phyloP scores from a whole-genome alignment of 2,113 vertebrate species.

The Cyprinodon brontotheroides region DNA sequence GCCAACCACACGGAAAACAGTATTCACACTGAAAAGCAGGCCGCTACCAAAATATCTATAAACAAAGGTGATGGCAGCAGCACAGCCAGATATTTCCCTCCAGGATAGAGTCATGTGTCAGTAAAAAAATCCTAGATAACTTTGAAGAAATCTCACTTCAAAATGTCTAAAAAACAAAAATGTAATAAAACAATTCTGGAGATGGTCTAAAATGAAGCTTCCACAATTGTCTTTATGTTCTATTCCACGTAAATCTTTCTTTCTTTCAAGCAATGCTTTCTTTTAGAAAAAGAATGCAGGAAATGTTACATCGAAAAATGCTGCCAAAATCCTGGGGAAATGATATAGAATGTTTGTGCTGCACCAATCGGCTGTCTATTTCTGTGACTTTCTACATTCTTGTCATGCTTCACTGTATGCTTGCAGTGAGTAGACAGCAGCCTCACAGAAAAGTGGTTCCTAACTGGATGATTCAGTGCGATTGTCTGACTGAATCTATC shows the following conservation, averaged over 20 bases:
- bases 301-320: background rate
- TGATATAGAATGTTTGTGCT: conserved; percentile 2
- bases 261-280: background rate
- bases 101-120: too few species aligned
- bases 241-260: background rate
- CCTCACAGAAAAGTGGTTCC: conserved; percentile 45
- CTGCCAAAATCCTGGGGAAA: background rate
- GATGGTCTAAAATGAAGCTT: background rate
- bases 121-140: too few species aligned
- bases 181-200: too few species aligned
- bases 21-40: too few species aligned
- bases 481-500: conserved; percentile 42
- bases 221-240: background rate
- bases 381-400: conserved; percentile 62
- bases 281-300: background rate
- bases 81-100: too few species aligned
- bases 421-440: conserved; percentile 45
- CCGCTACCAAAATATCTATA: too few species aligned
- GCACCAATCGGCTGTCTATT: background rate
- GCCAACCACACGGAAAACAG: too few species aligned
- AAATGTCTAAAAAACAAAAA: too few species aligned
- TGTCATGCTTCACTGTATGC: conserved; percentile 37
- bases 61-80: too few species aligned
- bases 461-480: conserved; percentile 33
- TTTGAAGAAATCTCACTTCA: too few species aligned